phyloP scores from a whole-genome alignment of 2,888 invertebrate genomes.

The Allolobophora icterica region DNA sequence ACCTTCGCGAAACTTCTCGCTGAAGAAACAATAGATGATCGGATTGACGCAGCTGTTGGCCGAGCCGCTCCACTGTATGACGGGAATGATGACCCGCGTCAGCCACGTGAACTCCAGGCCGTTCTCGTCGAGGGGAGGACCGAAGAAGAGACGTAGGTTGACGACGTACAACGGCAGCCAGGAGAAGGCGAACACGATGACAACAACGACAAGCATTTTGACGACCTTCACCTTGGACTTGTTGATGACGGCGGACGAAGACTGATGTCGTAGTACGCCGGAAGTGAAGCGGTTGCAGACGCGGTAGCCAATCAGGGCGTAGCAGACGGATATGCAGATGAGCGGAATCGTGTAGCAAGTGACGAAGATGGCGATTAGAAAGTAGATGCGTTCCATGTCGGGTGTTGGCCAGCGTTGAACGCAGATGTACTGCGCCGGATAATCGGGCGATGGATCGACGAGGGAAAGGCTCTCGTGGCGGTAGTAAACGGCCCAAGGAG shows the following conservation, averaged over 20 bases:
- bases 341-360: conserved; percentile 90
- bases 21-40: conserved; percentile 88
- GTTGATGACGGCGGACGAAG: conserved; percentile 65
- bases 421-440: conserved; percentile 47
- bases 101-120: background rate
- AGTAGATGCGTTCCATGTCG: conserved; percentile 74
- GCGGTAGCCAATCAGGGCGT: conserved; percentile 77
- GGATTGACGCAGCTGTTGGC: conserved; percentile 96
- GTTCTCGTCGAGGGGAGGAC: conserved; percentile 64
- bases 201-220: conserved; percentile 91
- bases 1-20: conserved; percentile 46
- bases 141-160: conserved; percentile 83
- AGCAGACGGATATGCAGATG: conserved; percentile 87
- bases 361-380: conserved; percentile 84
- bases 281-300: conserved; percentile 78
- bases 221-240: conserved; percentile 93
- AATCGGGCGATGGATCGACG: conserved; percentile 13
- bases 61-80: conserved; percentile 90
- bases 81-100: conserved; percentile 72
- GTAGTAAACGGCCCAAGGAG: conserved; percentile 90
- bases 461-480: conserved; percentile 65
- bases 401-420: conserved; percentile 69
- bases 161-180: conserved; percentile 91
- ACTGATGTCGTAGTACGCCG: conserved; percentile 71
- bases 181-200: conserved; percentile 88